Conservation (phyloP, 1,140 invertebrate species). For the Phymastichus coffea region DNA sequence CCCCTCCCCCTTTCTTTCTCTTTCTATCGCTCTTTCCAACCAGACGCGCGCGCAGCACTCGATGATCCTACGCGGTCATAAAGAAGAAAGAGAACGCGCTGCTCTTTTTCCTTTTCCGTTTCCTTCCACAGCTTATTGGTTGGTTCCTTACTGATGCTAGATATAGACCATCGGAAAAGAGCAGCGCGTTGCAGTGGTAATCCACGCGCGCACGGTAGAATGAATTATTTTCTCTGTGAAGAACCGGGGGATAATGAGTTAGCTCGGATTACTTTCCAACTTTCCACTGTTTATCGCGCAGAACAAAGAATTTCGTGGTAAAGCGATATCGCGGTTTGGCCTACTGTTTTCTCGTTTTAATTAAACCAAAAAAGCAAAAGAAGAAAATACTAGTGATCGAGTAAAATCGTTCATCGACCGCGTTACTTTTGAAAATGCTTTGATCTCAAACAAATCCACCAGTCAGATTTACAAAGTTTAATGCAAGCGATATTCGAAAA, state of each 20-base stretch:
- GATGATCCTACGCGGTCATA: slow-evolving; percentile 8
- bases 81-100: background rate
- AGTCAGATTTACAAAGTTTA: too few species aligned
- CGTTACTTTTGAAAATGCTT: too few species aligned
- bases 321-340: background rate
- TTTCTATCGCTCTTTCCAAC: background rate
- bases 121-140: background rate
- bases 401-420: too few species aligned
- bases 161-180: too few species aligned
- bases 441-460: too few species aligned
- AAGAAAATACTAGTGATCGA: too few species aligned
- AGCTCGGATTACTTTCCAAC: slow-evolving; percentile 5
- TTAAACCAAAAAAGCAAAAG: slow-evolving; percentile 5
- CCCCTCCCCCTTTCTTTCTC: background rate
- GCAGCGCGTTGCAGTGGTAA: too few species aligned
- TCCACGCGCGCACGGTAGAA: too few species aligned
- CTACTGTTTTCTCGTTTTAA: background rate
- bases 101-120: background rate
- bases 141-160: too few species aligned
- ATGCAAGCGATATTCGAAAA: too few species aligned
- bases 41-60: too few species aligned
- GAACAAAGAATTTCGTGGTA: background rate
- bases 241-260: slow-evolving; percentile 1
- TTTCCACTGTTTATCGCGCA: background rate
- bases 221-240: background rate